Conservation (phyloP, 2,113 vertebrate species). For the Solea solea region DNA sequence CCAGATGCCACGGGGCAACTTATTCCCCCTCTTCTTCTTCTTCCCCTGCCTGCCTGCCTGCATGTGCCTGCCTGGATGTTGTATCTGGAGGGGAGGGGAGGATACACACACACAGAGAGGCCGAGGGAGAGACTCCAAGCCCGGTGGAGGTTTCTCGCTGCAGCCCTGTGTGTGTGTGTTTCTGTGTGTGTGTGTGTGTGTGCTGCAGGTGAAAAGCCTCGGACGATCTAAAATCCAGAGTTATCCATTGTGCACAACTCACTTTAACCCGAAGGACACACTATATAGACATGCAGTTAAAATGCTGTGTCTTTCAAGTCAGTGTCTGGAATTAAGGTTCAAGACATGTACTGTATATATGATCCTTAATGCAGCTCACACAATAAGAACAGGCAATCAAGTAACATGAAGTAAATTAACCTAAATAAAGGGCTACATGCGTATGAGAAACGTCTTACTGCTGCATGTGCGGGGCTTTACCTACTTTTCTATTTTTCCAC, state of each 20-base stretch:
- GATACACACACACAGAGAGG: constrained; percentile 15
- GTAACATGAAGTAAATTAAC: not conserved
- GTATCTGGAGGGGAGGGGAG: constrained; percentile 20
- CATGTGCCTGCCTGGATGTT: constrained; percentile 17
- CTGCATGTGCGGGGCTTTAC: not conserved
- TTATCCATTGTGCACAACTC: not conserved
- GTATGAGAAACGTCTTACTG: not conserved
- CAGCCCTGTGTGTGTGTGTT: constrained; percentile 15
- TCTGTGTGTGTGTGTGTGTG: constrained; percentile 1
- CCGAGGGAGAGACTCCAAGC: constrained; percentile 47
- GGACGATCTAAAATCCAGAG: not conserved
- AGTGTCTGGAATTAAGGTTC: not conserved
- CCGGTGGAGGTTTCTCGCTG: constrained; percentile 34
- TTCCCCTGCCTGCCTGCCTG: not conserved
- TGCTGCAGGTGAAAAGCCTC: not conserved
- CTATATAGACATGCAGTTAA: not conserved
- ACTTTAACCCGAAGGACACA: not conserved
- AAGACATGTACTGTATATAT: not conserved
- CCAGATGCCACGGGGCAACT: constrained; percentile 57
- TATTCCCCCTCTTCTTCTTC: constrained; percentile 22
- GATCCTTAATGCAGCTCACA: not conserved
- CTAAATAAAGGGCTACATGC: not conserved
- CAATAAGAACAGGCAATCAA: not conserved
- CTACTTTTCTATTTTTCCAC: constrained; percentile 8
- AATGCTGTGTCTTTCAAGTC: not conserved